A percentile compares a stretch with the other conserved stretches of the same genome.
phyloP scores from a whole-genome alignment of 1,140 invertebrate species.

The Drosophila willistoni region DNA sequence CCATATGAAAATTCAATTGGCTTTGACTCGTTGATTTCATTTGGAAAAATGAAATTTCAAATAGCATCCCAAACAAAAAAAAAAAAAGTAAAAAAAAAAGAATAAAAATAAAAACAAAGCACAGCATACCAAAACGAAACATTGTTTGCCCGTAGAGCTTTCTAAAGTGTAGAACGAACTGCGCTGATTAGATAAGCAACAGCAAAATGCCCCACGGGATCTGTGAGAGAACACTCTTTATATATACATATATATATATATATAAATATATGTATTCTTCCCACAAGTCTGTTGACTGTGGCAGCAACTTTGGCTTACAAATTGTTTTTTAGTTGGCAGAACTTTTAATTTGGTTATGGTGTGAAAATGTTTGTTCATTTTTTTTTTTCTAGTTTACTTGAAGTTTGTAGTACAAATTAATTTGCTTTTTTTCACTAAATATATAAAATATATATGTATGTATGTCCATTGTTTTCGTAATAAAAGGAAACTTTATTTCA shows the following conservation, averaged over 20 bases:
- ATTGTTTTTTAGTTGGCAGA: constrained; percentile 77
- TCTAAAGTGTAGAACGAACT: constrained; percentile 62
- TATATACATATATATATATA: not conserved
- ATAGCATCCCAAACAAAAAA: constrained; percentile 3
- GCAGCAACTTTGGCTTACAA: constrained; percentile 73
- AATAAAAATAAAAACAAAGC: not conserved
- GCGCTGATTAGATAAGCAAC: constrained; percentile 73
- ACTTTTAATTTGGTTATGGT: constrained; percentile 80
- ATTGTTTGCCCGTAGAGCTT: constrained; percentile 58
- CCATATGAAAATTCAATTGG: constrained; percentile 72
- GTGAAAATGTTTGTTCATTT: constrained; percentile 65
- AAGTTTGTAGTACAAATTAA: constrained; percentile 72
- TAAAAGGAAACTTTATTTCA: constrained; percentile 22
- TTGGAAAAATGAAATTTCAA: constrained; percentile 39
- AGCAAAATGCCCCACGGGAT: constrained; percentile 39
- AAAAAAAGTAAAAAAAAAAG: no score
- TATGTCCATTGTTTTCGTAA: constrained; percentile 17
- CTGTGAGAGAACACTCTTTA: not conserved
- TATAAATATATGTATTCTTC: no score
- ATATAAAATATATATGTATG: constrained; percentile 8
- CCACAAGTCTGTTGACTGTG: constrained; percentile 43
- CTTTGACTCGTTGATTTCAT: constrained; percentile 58
- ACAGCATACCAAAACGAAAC: constrained; percentile 9
- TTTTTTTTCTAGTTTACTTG: constrained; percentile 51
- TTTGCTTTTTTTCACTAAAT: constrained; percentile 59